Conservation (phyloP, 1,140 invertebrate species). For the Neuroterus valhalla region DNA sequence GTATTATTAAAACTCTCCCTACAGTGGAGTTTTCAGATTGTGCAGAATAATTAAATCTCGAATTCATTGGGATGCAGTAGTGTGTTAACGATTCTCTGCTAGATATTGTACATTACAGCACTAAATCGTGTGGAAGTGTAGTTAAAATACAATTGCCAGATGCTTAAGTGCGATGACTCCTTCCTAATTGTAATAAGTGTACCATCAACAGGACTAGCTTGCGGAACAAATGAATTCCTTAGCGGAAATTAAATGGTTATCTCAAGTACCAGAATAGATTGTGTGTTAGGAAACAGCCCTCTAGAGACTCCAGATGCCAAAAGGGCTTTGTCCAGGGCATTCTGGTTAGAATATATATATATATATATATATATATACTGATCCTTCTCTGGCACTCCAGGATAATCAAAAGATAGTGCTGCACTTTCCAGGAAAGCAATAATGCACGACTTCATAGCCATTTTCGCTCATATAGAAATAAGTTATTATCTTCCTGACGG, state of each 20-base stretch:
- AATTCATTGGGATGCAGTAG: conserved; percentile 4
- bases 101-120: neutral
- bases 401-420: conserved; percentile 1
- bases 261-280: neutral
- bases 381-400: neutral
- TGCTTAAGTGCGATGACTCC: neutral
- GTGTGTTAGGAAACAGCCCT: neutral
- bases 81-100: neutral
- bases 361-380: neutral
- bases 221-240: conserved; percentile 18
- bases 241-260: conserved; percentile 18
- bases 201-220: neutral
- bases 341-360: neutral
- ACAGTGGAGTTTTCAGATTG: neutral
- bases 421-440: no score
- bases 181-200: conserved; percentile 6
- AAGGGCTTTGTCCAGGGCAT: neutral
- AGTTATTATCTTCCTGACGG: no score
- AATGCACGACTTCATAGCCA: no score
- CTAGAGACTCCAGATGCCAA: neutral
- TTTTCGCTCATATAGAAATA: no score
- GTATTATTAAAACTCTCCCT: no score
- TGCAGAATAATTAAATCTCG: neutral
- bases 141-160: conserved; percentile 11
- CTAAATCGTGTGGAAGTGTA: conserved; percentile 9